Conservation (phyloP, 2,888 invertebrate genomes). For the Craniophora ligustri region DNA sequence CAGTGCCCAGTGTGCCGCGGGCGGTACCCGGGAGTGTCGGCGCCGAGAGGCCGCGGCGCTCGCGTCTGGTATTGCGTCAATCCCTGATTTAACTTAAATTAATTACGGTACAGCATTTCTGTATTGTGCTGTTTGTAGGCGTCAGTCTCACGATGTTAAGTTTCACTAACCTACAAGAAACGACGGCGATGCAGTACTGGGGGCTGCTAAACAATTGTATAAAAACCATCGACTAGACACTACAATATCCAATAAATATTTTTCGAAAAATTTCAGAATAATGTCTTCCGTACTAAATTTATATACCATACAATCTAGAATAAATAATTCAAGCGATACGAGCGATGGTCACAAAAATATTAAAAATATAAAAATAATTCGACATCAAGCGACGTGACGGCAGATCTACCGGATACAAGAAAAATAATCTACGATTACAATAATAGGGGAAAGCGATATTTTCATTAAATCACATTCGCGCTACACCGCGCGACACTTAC, state of each 20-base stretch:
- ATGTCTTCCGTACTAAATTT: slow-evolving; percentile 59
- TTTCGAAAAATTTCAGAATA: slow-evolving; percentile 65
- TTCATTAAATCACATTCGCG: slow-evolving; percentile 78
- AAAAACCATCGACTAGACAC: slow-evolving; percentile 82
- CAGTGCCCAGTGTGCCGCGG: no score
- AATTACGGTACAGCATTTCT: slow-evolving; percentile 67
- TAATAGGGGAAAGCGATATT: slow-evolving; percentile 77
- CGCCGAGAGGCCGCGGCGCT: slow-evolving; percentile 11
- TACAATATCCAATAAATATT: slow-evolving; percentile 81
- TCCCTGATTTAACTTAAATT: slow-evolving; percentile 75
- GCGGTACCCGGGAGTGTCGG: slow-evolving; percentile 7
- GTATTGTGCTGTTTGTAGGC: slow-evolving; percentile 63
- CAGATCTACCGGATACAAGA: slow-evolving; percentile 76
- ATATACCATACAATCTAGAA: slow-evolving; percentile 74
- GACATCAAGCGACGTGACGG: slow-evolving; percentile 75
- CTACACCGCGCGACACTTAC: slow-evolving; percentile 65
- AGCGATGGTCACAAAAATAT: slow-evolving; percentile 69
- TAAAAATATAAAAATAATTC: slow-evolving; percentile 68
- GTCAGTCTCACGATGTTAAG: slow-evolving; percentile 70
- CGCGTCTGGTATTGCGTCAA: slow-evolving; percentile 79
- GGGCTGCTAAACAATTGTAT: slow-evolving; percentile 64
- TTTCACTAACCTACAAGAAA: slow-evolving; percentile 64
- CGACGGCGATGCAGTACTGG: slow-evolving; percentile 50
- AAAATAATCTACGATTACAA: slow-evolving; percentile 78
- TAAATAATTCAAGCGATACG: slow-evolving; percentile 80